phyloP scores from a whole-genome alignment of 2,888 invertebrate genomes.

The Orthonevra nobilis region DNA sequence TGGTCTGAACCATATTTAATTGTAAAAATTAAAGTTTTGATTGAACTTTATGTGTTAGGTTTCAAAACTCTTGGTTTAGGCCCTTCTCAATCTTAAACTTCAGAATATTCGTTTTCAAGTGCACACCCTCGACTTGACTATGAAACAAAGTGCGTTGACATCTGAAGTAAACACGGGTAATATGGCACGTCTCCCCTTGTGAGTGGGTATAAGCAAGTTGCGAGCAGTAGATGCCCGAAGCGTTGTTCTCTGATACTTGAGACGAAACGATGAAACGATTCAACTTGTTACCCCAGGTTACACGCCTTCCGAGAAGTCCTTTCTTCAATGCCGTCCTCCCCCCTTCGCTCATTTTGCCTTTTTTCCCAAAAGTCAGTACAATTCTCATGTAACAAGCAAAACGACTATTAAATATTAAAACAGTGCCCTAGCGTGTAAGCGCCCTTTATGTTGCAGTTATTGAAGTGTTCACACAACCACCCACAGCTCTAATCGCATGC shows the following conservation, averaged over 20 bases:
- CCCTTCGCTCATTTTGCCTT: neutral
- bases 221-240: conserved; percentile 20
- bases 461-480: conserved; percentile 28
- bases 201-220: conserved; percentile 18
- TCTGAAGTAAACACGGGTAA: neutral
- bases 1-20: too few relatives aligned
- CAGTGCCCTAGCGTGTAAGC: conserved; percentile 24
- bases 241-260: conserved; percentile 29
- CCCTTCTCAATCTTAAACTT: too few relatives aligned
- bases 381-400: conserved; percentile 25
- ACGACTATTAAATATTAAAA: conserved; percentile 51
- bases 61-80: too few relatives aligned
- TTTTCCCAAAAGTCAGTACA: conserved; percentile 5
- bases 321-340: conserved; percentile 8
- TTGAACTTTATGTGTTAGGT: too few relatives aligned
- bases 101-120: too few relatives aligned
- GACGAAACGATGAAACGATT: conserved; percentile 50
- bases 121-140: too few relatives aligned
- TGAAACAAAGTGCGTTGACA: neutral
- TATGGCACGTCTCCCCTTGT: conserved; percentile 2
- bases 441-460: conserved; percentile 39
- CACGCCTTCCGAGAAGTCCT: conserved; percentile 13
- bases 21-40: too few relatives aligned
- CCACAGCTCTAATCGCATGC: conserved; percentile 48
- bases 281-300: conserved; percentile 34